A percentile compares a stretch with the other conserved stretches of the same genome.
Conservation (phyloP, 2,113 vertebrate species). For the Eupsittula cactorum region DNA sequence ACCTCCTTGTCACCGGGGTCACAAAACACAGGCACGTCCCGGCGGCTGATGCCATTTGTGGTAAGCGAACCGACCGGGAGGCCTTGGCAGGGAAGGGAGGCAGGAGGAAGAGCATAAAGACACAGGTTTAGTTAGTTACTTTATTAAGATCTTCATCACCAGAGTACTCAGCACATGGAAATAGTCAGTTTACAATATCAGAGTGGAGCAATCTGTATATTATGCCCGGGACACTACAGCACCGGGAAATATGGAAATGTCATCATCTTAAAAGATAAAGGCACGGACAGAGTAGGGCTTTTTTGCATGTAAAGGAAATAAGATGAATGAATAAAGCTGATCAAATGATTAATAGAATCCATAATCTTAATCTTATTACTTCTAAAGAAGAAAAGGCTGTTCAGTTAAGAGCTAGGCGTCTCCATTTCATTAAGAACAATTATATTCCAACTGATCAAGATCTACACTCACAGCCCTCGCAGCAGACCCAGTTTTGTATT, state of each 20-base stretch:
- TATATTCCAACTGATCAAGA: conserved; percentile 63
- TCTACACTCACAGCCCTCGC: neutral
- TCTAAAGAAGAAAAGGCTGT: conserved; percentile 72
- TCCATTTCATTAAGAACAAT: conserved; percentile 74
- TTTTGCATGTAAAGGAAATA: conserved; percentile 64
- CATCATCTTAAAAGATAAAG: conserved; percentile 63
- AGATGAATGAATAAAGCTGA: conserved; percentile 74
- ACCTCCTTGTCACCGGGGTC: conserved; percentile 51
- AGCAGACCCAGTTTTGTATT: conserved; percentile 56
- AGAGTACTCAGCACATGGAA: conserved; percentile 47
- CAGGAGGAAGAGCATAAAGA: neutral
- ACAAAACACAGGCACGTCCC: neutral
- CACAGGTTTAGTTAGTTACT: conserved; percentile 39
- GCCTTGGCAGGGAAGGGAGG: neutral
- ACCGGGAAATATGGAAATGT: conserved; percentile 61
- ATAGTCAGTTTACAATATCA: conserved; percentile 20
- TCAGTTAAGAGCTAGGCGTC: conserved; percentile 65
- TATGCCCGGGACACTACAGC: neutral
- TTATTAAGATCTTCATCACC: conserved; percentile 46
- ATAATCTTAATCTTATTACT: conserved; percentile 71
- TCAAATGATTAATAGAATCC: conserved; percentile 73
- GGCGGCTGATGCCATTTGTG: conserved; percentile 28
- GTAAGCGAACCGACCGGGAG: neutral
- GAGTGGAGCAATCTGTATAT: conserved; percentile 37
- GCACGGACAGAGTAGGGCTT: conserved; percentile 15